Evolutionary conservation across 2,888 invertebrate genomes (phyloP).

Genomic region (Tenthredo mesomela): DNA sequence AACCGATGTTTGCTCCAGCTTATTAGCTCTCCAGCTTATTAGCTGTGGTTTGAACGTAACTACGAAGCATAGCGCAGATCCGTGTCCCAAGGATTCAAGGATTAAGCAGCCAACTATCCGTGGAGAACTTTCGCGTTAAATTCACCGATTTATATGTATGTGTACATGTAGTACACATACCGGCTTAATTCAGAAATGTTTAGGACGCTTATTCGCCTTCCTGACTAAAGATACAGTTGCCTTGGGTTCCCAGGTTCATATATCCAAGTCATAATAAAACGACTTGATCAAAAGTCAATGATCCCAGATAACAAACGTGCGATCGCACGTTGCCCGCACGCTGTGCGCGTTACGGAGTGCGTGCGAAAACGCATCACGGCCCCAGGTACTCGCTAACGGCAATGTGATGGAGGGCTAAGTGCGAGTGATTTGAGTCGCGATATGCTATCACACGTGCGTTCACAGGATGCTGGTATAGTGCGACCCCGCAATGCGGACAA

Average conservation of each 20-base stretch:
- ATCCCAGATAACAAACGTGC: too few species aligned
- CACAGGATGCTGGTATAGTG: too few species aligned
- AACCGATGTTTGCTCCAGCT: background rate
- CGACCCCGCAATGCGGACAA: too few species aligned
- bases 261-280: background rate
- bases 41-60: constrained; percentile 35
- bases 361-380: too few species aligned
- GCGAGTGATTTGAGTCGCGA: too few species aligned
- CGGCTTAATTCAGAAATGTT: background rate
- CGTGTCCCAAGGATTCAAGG: constrained; percentile 11
- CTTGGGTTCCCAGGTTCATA: background rate
- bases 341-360: too few species aligned
- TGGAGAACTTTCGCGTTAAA: constrained; percentile 2
- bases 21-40: constrained; percentile 12
- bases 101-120: constrained; percentile 9
- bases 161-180: background rate
- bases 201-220: background rate
- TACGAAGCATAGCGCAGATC: background rate
- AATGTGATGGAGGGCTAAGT: too few species aligned
- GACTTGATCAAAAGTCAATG: background rate
- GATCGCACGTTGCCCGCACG: too few species aligned
- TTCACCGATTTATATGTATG: background rate
- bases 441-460: too few species aligned
- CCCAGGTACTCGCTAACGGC: too few species aligned
- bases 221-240: background rate